phyloP scores from a whole-genome alignment of 1,140 invertebrate species.

The Ylistrum balloti region DNA sequence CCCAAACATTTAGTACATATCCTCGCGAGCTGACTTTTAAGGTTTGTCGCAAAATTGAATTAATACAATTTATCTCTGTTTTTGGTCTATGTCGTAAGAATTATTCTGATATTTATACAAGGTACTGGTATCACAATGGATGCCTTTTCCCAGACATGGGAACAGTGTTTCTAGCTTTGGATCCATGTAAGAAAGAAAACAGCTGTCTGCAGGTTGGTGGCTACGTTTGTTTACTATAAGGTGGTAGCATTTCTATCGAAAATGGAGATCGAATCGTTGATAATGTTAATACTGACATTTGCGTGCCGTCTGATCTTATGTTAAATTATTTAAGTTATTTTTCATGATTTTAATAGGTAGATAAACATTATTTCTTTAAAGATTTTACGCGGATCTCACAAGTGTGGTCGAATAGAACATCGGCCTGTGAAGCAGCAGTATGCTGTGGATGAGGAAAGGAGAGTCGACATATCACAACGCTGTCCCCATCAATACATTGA shows the following conservation, averaged over 20 bases:
- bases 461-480: not conserved
- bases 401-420: not conserved
- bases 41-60: too few relatives aligned
- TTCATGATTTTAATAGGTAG: too few relatives aligned
- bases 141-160: slow-evolving; percentile 67
- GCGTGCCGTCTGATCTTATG: too few relatives aligned
- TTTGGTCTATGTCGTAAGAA: too few relatives aligned
- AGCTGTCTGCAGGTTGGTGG: slow-evolving; percentile 68
- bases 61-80: too few relatives aligned
- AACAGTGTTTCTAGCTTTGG: slow-evolving; percentile 70
- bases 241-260: too few relatives aligned
- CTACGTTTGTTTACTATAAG: not conserved
- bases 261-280: too few relatives aligned
- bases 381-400: not conserved
- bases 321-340: too few relatives aligned
- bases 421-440: not conserved
- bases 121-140: slow-evolving; percentile 75
- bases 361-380: not conserved
- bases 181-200: slow-evolving; percentile 63
- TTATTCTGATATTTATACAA: too few relatives aligned
- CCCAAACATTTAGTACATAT: too few relatives aligned
- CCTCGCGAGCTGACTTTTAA: too few relatives aligned
- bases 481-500: not conserved
- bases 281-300: too few relatives aligned
- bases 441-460: slow-evolving; percentile 18